These are phyloP conservation scores for Parochlus steinenii DNA, from an alignment of 2,888 invertebrate species.

Conservation along the genomic window DNA sequence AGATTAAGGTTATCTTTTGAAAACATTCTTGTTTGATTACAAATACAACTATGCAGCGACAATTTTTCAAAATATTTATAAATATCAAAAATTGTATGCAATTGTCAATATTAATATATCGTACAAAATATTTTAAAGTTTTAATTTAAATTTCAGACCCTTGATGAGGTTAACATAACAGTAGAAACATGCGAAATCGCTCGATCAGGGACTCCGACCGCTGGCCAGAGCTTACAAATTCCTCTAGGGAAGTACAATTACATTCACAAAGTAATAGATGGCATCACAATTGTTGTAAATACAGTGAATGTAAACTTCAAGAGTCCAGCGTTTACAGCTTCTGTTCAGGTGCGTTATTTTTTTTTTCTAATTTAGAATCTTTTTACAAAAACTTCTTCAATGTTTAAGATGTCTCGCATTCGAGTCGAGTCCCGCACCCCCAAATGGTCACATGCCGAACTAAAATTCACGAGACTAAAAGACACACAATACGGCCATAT, in stretches of 20 bases:
- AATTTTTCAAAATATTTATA: too few relatives aligned
- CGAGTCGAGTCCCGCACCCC: slow-evolving; percentile 88
- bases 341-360: slow-evolving; percentile 59
- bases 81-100: too few relatives aligned
- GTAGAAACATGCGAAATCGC: slow-evolving; percentile 86
- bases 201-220: slow-evolving; percentile 37
- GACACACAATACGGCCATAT: slow-evolving; percentile 77
- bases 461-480: slow-evolving; percentile 81
- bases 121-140: too few relatives aligned
- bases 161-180: slow-evolving; percentile 87
- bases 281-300: slow-evolving; percentile 90
- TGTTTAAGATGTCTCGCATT: slow-evolving; percentile 76
- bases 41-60: too few relatives aligned
- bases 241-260: slow-evolving; percentile 63
- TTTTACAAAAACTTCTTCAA: slow-evolving; percentile 12
- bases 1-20: too few relatives aligned
- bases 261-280: slow-evolving; percentile 90
- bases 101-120: too few relatives aligned
- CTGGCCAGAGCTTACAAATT: slow-evolving; percentile 37
- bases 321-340: slow-evolving; percentile 88
- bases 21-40: too few relatives aligned
- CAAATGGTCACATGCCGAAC: slow-evolving; percentile 71
- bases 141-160: slow-evolving; percentile 45
- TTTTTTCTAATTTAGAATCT: slow-evolving; percentile 8
- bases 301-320: slow-evolving; percentile 85